Base-by-base conservation (phyloP, 2,797 vertebrate species). In the Mareca strepera region DNA sequence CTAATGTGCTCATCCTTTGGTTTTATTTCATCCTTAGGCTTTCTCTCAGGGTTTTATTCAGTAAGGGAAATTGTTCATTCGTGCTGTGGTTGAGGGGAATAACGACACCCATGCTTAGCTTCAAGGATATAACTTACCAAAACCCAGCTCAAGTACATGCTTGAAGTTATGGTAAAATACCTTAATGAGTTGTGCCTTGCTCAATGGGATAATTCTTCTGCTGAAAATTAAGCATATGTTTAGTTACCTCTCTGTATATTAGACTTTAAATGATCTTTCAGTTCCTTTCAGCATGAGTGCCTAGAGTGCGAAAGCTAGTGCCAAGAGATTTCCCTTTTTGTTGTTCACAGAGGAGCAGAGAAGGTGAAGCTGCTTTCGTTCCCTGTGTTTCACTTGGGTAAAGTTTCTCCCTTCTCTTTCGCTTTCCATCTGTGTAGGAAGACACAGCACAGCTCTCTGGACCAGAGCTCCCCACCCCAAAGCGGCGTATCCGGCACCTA, bases 401-500 rank as follows among this genome's bases (percentile, higher is more conserved):
- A 91, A 90, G 67, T 84, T 82, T 66, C 64, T 82, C 67, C 46
- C 5, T 18, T 73, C 72, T 88, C 43, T 76, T 81, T 94, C 23
- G 95, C 74, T 91, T 74, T 81, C 59, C 23, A 60, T 59, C 52
- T 58, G 58, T 95, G 80, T 96, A 99, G 99, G 98, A 99, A 99
- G 97, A 99, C 99, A 13, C 99, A 99, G 96, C 99, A 99, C 97
- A 99, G 99, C 97, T 99, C 99, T 60, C 97, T 99, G 97, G 99
- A 99, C 97, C 99, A 99, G 98, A 99, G 99, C 96, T 99, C 99
- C 74, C 99, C 99, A 13, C 99, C 99, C 18, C 99, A 99, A 95
- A 98, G 99, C 6, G 98, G 98, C n/a, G 96, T 99, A 68, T 99
- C 98, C 0, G 96, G 99, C 82, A 98, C 99, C 75, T 99, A 99